phyloP scores from a whole-genome alignment of 2,113 vertebrate species.

The rabbit (Oryctolagus cuniculus) region DNA sequence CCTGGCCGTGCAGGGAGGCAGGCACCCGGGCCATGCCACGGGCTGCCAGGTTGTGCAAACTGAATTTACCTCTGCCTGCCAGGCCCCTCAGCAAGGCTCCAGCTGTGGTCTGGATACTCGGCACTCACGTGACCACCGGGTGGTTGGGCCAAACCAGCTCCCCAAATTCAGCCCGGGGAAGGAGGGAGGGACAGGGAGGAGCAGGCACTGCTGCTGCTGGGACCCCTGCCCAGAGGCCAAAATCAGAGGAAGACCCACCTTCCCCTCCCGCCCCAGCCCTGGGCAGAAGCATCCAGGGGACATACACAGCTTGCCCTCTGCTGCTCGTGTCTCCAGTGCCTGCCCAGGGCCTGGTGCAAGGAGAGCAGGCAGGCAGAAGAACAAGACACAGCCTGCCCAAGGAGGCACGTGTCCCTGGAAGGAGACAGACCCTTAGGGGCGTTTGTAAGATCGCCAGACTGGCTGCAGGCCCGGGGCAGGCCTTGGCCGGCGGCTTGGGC shows the following conservation, averaged over 20 bases:
- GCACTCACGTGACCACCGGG: not conserved
- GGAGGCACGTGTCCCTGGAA: accelerated
- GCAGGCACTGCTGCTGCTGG: too few species aligned
- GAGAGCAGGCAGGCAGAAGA: not conserved
- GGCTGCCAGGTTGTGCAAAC: too few species aligned
- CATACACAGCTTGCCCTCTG: not conserved
- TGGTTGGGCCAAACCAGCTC: not conserved
- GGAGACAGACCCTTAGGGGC: not conserved
- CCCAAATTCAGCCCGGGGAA: not conserved
- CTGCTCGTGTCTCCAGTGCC: not conserved
- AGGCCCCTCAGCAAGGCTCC: not conserved
- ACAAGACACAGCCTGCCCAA: not conserved
- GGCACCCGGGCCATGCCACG: accelerated
- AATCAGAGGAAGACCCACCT: not conserved
- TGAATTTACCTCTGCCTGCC: not conserved
- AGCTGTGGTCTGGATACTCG: not conserved
- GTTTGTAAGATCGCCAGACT: not conserved
- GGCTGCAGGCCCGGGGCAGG: not conserved
- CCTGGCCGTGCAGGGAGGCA: not conserved
- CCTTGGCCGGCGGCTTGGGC: not conserved
- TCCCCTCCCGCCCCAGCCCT: not conserved
- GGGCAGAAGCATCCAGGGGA: too few species aligned
- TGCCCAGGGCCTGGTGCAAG: not conserved
- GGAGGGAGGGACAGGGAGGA: not conserved
- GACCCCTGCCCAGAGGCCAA: not conserved